Evolutionary conservation across 53 echinoderm and acorn worm genomes (phyloP).

Genomic region (Astropecten irregularis): DNA sequence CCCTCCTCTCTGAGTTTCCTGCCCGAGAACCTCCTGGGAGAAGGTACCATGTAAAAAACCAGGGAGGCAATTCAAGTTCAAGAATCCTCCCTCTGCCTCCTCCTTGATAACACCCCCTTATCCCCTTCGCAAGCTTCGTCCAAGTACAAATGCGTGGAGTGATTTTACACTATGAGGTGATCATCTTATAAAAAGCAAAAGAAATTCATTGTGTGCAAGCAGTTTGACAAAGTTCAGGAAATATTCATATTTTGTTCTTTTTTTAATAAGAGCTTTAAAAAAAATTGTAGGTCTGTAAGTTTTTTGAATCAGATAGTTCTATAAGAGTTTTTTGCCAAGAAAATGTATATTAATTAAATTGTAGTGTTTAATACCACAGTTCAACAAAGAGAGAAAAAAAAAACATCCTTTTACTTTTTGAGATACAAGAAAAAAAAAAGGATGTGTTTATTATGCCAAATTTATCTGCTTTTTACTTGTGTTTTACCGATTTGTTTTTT

Average conservation of each 20-base stretch:
- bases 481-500: too few species aligned
- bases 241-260: conserved; percentile 12
- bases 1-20: conserved; percentile 74
- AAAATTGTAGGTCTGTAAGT: not conserved
- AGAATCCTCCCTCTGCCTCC: too few species aligned
- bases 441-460: conserved; percentile 53
- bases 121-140: not conserved
- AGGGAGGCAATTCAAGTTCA: too few species aligned
- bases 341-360: conserved; percentile 37
- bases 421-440: not conserved
- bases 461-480: conserved; percentile 60
- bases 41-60: conserved; percentile 71
- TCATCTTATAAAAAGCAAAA: not conserved
- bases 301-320: conserved; percentile 39
- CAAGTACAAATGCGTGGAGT: too few species aligned
- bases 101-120: too few species aligned
- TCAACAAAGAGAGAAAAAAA: not conserved
- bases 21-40: conserved; percentile 74
- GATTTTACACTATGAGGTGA: too few species aligned
- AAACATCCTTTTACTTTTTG: conserved; percentile 17
- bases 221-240: conserved; percentile 44
- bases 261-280: not conserved
- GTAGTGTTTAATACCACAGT: conserved; percentile 34
- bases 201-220: conserved; percentile 33
- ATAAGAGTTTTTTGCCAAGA: conserved; percentile 39